Evolutionary conservation across 1,140 invertebrate genomes (phyloP).

Genomic region (Drosophila varians): DNA sequence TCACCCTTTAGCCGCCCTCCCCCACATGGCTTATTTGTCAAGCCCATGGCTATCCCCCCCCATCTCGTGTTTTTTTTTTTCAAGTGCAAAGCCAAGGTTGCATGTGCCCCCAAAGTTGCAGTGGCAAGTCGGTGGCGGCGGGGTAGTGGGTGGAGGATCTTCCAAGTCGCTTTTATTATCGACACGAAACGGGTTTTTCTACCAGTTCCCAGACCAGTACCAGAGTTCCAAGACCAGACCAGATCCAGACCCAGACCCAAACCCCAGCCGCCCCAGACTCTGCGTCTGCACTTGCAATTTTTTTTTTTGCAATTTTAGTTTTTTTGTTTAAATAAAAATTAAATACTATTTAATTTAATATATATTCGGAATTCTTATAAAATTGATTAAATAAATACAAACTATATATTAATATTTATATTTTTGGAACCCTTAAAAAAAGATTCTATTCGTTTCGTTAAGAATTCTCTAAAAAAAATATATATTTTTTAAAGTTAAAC

Average conservation of each 20-base stretch:
- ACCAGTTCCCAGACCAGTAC: constrained; percentile 4
- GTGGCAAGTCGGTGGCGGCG: not conserved
- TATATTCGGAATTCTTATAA: too few relatives aligned
- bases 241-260: constrained; percentile 24
- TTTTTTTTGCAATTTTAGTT: too few relatives aligned
- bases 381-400: too few relatives aligned
- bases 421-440: too few relatives aligned
- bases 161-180: constrained; percentile 62
- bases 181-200: constrained; percentile 63
- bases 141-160: constrained; percentile 11
- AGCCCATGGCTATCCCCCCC: constrained; percentile 28
- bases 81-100: constrained; percentile 77
- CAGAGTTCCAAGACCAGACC: constrained; percentile 28
- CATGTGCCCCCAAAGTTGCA: constrained; percentile 22
- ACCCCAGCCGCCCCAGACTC: constrained; percentile 3
- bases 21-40: constrained; percentile 51
- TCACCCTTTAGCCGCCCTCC: not conserved
- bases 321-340: too few relatives aligned
- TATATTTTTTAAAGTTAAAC: too few relatives aligned
- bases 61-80: constrained; percentile 28
- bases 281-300: constrained; percentile 4
- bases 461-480: too few relatives aligned
- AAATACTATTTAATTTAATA: too few relatives aligned
- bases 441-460: too few relatives aligned
- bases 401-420: too few relatives aligned